phyloP scores from a whole-genome alignment of 2,797 vertebrate species.

The Argya squamiceps region DNA sequence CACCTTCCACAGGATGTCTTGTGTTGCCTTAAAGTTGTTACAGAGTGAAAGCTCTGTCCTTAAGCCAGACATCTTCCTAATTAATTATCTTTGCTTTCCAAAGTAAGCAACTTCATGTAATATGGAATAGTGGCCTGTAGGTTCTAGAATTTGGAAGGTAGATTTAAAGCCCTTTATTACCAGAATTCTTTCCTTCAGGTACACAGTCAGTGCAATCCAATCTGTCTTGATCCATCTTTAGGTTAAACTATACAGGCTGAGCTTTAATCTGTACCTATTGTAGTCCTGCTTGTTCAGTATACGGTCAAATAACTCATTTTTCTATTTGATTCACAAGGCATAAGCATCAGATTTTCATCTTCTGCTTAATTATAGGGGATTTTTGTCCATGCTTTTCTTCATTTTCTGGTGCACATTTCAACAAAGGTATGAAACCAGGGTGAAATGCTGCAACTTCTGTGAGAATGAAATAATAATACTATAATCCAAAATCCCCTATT shows the following conservation, averaged over 20 bases:
- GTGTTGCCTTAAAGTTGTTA: background rate
- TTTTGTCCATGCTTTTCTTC: background rate
- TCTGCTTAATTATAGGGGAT: background rate
- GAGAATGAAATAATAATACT: background rate
- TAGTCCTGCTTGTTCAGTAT: background rate
- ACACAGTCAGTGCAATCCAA: background rate
- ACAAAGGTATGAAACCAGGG: background rate
- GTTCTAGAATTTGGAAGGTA: background rate
- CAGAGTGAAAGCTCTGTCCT: background rate
- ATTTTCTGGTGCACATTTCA: background rate
- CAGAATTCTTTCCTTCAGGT: background rate
- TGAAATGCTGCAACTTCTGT: background rate
- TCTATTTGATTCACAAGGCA: background rate
- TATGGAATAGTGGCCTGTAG: background rate
- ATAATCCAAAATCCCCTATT: background rate
- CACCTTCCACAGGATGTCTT: background rate
- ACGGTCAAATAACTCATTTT: background rate
- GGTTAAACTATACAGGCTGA: background rate
- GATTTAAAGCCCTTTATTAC: background rate
- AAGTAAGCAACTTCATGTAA: background rate
- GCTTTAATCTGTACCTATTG: background rate
- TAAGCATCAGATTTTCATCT: background rate
- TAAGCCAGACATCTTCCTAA: background rate
- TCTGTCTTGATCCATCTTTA: background rate
- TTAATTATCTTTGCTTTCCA: background rate